A percentile compares a stretch with the other conserved stretches of the same genome.
These are phyloP conservation scores for Mus pahari DNA, from an alignment of 2,113 vertebrate genomes.

Conservation along the genomic window DNA sequence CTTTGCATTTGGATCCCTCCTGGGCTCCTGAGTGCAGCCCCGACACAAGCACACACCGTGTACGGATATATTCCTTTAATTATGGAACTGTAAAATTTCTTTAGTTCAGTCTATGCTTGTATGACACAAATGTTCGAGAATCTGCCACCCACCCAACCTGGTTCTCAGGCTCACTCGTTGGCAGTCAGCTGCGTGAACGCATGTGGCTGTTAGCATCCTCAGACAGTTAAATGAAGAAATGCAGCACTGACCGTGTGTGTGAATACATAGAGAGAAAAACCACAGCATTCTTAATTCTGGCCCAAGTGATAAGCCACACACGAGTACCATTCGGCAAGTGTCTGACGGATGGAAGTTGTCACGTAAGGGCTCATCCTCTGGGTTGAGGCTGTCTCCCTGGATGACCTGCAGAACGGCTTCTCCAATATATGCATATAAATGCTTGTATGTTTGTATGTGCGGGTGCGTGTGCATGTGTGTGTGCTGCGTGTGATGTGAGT, in stretches of 20 bases:
- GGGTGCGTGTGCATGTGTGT: slow-evolving; percentile 49
- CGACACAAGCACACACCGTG: background rate
- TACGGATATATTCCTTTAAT: slow-evolving; percentile 62
- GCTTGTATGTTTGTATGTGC: slow-evolving; percentile 65
- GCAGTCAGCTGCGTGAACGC: background rate
- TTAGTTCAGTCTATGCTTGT: slow-evolving; percentile 74
- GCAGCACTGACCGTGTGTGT: background rate
- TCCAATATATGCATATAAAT: slow-evolving; percentile 79
- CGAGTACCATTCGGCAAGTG: background rate
- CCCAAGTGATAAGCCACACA: background rate
- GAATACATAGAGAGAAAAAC: slow-evolving; percentile 28
- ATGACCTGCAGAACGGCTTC: background rate
- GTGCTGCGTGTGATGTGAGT: slow-evolving; percentile 50
- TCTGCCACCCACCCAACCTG: background rate
- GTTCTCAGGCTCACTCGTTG: background rate
- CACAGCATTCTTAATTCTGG: background rate
- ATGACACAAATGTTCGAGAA: slow-evolving; percentile 58
- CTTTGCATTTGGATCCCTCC: background rate
- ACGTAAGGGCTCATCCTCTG: rapidly evolving
- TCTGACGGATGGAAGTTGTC: background rate
- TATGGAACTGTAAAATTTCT: slow-evolving; percentile 68
- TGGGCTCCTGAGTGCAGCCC: background rate
- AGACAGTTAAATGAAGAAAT: background rate
- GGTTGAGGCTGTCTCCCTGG: background rate
- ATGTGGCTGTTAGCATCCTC: slow-evolving; percentile 3